Evolutionary conservation across 2,797 vertebrate species (phyloP).

Genomic region (Emydoidea blandingii): DNA sequence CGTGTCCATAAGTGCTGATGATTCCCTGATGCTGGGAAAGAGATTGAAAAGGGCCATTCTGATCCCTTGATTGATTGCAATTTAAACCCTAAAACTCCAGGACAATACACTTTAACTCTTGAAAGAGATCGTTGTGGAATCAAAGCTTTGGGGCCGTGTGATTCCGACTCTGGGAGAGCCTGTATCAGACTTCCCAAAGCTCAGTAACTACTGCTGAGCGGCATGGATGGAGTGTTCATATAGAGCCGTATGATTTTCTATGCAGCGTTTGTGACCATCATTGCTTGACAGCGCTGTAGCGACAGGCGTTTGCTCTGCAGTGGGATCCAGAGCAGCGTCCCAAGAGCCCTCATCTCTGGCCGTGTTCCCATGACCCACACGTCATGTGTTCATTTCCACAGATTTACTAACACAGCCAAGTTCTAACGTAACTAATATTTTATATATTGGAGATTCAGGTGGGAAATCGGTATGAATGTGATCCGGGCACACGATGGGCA

Average conservation of each 20-base stretch:
- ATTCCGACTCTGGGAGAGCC: not conserved
- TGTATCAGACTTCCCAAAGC: accelerated
- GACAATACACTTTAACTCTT: not conserved
- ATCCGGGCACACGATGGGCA: not conserved
- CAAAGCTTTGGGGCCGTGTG: not conserved
- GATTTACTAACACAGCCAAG: not conserved
- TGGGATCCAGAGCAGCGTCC: not conserved
- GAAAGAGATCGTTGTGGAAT: accelerated
- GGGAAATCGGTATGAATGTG: not conserved
- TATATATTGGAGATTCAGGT: no score
- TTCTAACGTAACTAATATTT: not conserved
- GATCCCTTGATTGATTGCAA: not conserved
- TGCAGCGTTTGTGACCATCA: not conserved
- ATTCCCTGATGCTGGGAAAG: not conserved
- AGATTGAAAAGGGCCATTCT: not conserved
- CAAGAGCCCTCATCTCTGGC: not conserved
- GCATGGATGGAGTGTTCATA: not conserved
- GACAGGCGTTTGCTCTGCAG: not conserved
- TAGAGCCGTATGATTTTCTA: not conserved
- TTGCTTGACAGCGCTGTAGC: not conserved
- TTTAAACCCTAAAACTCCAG: accelerated
- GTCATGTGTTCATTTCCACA: not conserved
- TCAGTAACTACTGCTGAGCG: accelerated
- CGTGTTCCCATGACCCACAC: not conserved
- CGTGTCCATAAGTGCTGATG: not conserved